Evolutionary conservation across 2,113 vertebrate genomes (phyloP).

Genomic region (Pteruthius melanotis): DNA sequence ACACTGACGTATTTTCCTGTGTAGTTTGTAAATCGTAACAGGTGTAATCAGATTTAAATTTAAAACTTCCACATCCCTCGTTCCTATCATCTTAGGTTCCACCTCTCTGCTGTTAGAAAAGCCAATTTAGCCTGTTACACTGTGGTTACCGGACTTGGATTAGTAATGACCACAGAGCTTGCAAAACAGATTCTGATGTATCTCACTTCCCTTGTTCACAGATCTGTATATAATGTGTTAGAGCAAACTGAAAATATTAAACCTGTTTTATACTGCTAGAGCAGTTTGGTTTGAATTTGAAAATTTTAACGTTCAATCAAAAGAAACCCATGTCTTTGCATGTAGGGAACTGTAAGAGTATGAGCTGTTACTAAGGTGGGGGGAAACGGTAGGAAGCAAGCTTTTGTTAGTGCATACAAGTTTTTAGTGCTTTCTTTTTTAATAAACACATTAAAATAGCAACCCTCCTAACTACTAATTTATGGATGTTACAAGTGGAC

Average conservation of each 20-base stretch:
- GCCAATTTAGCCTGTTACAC: background rate
- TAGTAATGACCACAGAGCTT: background rate
- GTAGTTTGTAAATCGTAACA: background rate
- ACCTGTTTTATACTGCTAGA: background rate
- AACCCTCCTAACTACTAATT: background rate
- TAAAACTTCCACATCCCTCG: background rate
- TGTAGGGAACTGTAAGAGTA: background rate
- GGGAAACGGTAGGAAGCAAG: background rate
- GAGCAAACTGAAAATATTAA: background rate
- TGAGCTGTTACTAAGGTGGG: background rate
- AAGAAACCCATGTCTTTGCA: background rate
- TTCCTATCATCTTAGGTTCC: background rate
- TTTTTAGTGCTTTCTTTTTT: background rate
- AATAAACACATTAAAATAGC: background rate
- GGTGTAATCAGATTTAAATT: background rate
- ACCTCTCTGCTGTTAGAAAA: background rate
- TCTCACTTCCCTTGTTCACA: background rate
- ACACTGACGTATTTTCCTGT: background rate
- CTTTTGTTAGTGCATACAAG: background rate
- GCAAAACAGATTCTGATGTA: background rate
- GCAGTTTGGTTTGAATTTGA: background rate
- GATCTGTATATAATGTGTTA: background rate
- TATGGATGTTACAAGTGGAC: background rate
- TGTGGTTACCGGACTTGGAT: background rate
- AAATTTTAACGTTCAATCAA: background rate